A percentile compares a stretch with the other conserved stretches of the same genome.
Conservation (phyloP, 2,797 vertebrate genomes). For the Microcaecilia unicolor region DNA sequence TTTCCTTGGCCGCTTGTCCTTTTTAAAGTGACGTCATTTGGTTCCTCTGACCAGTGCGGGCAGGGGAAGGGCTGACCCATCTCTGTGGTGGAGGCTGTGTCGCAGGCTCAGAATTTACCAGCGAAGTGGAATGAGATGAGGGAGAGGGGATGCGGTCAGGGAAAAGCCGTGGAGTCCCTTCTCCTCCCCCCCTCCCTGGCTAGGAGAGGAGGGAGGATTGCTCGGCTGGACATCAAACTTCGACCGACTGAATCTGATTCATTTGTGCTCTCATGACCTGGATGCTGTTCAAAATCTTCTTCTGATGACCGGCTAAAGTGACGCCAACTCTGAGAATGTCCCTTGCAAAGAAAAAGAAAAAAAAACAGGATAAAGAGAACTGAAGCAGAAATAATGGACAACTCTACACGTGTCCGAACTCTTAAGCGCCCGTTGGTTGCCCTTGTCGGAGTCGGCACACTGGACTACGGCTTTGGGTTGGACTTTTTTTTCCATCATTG, state of each 20-base stretch:
- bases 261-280: conserved; percentile 98
- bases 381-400: too few species aligned
- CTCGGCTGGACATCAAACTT: conserved; percentile 72
- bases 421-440: too few species aligned
- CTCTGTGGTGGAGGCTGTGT: not conserved
- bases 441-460: too few species aligned
- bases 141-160: too few species aligned
- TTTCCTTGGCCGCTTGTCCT: too few species aligned
- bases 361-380: not conserved
- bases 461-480: too few species aligned
- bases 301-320: conserved; percentile 96
- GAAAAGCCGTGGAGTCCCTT: conserved; percentile 5
- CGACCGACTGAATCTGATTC: conserved; percentile 98
- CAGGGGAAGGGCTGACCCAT: too few species aligned
- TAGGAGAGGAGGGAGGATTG: conserved; percentile 39
- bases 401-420: too few species aligned
- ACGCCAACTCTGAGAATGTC: conserved; percentile 95
- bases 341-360: conserved; percentile 51
- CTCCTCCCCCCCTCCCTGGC: not conserved
- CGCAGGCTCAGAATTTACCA: not conserved
- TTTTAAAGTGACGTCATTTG: too few species aligned
- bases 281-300: conserved; percentile 98
- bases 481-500: too few species aligned
- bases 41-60: too few species aligned
- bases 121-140: too few species aligned